phyloP scores from a whole-genome alignment of 2,888 invertebrate species.

The Drosophila diplacantha region DNA sequence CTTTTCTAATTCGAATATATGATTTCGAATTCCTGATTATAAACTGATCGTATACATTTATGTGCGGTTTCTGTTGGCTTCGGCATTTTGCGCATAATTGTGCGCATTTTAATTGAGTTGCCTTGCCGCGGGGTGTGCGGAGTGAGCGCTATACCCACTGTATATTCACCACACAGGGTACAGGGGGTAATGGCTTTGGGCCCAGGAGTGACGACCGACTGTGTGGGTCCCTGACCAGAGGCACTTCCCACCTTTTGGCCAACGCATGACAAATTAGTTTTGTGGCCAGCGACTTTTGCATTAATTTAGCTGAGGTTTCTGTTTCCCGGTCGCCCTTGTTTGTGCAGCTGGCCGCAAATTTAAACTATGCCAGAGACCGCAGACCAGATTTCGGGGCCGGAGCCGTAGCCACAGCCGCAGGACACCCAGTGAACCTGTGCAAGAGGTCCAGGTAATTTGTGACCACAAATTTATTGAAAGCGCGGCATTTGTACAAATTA shows the following conservation, averaged over 20 bases:
- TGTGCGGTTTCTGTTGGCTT: constrained; percentile 28
- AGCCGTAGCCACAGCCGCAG: constrained; percentile 6
- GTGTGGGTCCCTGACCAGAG: constrained; percentile 14
- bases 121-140: constrained; percentile 19
- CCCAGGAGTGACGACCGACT: neutral
- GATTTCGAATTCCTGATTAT: constrained; percentile 18
- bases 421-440: constrained; percentile 8
- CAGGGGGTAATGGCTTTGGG: constrained; percentile 8
- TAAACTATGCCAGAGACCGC: constrained; percentile 37
- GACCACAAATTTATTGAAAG: constrained; percentile 71
- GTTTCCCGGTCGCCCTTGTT: constrained; percentile 34
- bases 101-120: constrained; percentile 65
- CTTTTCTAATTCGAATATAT: too few relatives aligned
- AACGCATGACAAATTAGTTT: constrained; percentile 71
- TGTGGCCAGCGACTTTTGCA: constrained; percentile 61
- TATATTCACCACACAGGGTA: constrained; percentile 1
- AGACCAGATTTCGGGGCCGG: constrained; percentile 25
- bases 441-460: constrained; percentile 63
- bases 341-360: constrained; percentile 44
- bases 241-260: constrained; percentile 44
- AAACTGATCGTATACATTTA: constrained; percentile 20
- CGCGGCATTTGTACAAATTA: constrained; percentile 53
- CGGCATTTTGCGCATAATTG: constrained; percentile 64
- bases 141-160: neutral
- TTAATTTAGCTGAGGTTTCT: constrained; percentile 64